Percentiles rank a stretch among this genome's conserved stretches.
These are phyloP conservation scores for Anagrus nilaparvatae DNA, from an alignment of 1,140 invertebrate genomes.

Conservation along the genomic window DNA sequence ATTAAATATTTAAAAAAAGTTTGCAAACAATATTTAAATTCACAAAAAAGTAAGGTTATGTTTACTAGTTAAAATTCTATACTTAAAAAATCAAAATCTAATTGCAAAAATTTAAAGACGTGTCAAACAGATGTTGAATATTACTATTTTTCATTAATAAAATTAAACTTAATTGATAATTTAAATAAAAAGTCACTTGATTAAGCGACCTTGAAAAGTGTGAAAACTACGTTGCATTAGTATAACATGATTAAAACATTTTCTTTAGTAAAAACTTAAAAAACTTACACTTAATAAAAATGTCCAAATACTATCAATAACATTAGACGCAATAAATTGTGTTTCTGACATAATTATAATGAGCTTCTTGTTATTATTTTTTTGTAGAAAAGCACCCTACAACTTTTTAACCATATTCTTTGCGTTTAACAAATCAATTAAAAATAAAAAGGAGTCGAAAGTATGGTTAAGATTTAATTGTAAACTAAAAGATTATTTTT, in stretches of 20 bases:
- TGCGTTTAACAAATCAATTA: no score
- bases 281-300: conserved; percentile 37
- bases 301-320: conserved; percentile 35
- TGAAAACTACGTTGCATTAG: neutral
- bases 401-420: no score
- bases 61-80: neutral
- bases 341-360: conserved; percentile 22
- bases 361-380: no score
- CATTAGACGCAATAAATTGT: conserved; percentile 24
- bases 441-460: no score
- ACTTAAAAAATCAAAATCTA: neutral
- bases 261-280: conserved; percentile 2
- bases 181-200: conserved; percentile 1
- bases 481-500: no score
- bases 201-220: neutral
- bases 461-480: no score
- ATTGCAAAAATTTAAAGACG: neutral
- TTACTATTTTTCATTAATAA: neutral
- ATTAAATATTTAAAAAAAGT: conserved; percentile 25
- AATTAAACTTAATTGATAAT: conserved; percentile 10
- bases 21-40: conserved; percentile 3
- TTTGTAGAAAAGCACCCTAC: no score
- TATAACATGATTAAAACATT: neutral
- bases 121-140: neutral
- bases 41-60: neutral